Conservation (phyloP, 1,140 invertebrate species). For the Drosophila miranda region DNA sequence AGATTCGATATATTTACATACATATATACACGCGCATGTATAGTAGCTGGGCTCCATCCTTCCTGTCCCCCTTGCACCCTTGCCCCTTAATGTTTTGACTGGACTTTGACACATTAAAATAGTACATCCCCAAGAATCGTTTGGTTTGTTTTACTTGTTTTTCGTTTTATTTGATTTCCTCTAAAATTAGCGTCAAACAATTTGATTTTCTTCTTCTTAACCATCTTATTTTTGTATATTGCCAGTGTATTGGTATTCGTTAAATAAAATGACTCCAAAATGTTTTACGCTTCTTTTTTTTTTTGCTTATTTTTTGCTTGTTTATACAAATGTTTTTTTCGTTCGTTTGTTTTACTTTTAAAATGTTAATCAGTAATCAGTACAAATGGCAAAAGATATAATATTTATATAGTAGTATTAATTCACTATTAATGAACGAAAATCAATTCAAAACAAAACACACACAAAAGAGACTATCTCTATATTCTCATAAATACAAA, state of each 20-base stretch:
- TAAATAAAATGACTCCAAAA: constrained; percentile 37
- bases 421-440: constrained; percentile 55
- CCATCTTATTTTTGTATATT: constrained; percentile 34
- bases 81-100: neutral
- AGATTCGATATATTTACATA: no score
- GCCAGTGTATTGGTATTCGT: constrained; percentile 23
- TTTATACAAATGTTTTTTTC: constrained; percentile 32
- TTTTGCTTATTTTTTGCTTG: constrained; percentile 8
- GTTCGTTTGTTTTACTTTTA: constrained; percentile 25
- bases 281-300: constrained; percentile 18
- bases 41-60: no score
- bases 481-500: constrained; percentile 1
- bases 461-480: constrained; percentile 20
- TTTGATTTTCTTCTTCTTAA: constrained; percentile 37
- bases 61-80: no score
- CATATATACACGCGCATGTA: no score
- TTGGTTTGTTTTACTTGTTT: constrained; percentile 5
- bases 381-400: constrained; percentile 74
- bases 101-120: neutral
- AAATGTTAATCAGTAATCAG: constrained; percentile 74
- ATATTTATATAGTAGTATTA: constrained; percentile 55
- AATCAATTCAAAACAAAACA: constrained; percentile 27
- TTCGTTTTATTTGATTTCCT: constrained; percentile 45
- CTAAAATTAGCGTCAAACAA: constrained; percentile 73
- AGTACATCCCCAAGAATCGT: neutral